phyloP scores from a whole-genome alignment of 2,113 vertebrate species.

The Ctenodactylus gundi region DNA sequence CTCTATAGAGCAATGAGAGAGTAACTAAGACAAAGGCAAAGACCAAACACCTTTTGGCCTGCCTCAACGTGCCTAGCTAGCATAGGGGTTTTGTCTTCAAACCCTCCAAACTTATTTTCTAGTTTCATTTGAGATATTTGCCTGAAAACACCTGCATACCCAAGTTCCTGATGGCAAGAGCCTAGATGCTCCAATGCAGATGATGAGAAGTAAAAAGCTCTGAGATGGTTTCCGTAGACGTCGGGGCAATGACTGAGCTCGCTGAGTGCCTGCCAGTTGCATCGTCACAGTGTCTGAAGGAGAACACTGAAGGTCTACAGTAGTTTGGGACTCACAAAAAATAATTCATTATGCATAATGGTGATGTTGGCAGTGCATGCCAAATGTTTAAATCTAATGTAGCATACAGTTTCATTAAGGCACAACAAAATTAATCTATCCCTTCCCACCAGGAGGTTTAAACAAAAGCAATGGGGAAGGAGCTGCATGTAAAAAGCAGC shows the following conservation, averaged over 20 bases:
- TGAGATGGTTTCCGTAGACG: background rate
- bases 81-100: background rate
- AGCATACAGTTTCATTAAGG: constrained; percentile 91
- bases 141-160: background rate
- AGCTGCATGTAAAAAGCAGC: constrained; percentile 82
- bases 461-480: constrained; percentile 90
- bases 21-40: too few species aligned
- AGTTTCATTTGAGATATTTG: background rate
- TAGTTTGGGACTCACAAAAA: constrained; percentile 86
- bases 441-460: constrained; percentile 89
- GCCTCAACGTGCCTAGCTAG: background rate
- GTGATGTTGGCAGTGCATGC: constrained; percentile 86
- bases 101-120: background rate
- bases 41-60: background rate
- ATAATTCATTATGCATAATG: constrained; percentile 88
- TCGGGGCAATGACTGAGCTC: constrained; percentile 34
- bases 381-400: constrained; percentile 91
- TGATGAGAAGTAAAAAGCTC: constrained; percentile 31
- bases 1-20: too few species aligned
- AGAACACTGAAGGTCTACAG: constrained; percentile 75
- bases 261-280: constrained; percentile 51
- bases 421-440: constrained; percentile 89
- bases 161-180: background rate
- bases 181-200: background rate
- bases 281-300: constrained; percentile 66